Percentiles rank a stretch among this genome's conserved stretches.
Conservation (phyloP, 2,888 invertebrate genomes). For the Argyresthia albistria region DNA sequence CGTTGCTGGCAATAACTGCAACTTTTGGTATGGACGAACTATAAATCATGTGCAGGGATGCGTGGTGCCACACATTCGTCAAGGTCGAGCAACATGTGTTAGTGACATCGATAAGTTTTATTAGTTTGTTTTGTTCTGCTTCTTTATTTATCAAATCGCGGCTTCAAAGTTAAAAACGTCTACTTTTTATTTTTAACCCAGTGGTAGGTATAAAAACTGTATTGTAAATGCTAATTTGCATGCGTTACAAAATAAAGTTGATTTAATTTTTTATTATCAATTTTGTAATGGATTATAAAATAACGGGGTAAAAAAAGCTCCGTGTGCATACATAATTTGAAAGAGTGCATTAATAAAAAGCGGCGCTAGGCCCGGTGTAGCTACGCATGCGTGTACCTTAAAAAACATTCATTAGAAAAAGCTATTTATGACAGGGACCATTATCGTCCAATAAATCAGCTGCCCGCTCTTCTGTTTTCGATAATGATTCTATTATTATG, state of each 20-base stretch:
- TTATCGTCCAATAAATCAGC: constrained; percentile 73
- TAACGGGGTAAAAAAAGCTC: constrained; percentile 4
- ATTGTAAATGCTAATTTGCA: too few relatives aligned
- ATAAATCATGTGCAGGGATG: constrained; percentile 33
- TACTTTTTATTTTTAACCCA: not conserved
- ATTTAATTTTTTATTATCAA: not conserved
- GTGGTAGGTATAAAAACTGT: not conserved
- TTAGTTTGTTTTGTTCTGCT: constrained; percentile 3
- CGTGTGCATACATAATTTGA: constrained; percentile 45
- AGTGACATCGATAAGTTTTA: constrained; percentile 26
- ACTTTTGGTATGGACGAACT: constrained; percentile 10
- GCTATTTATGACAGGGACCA: constrained; percentile 70
- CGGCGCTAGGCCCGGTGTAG: constrained; percentile 42
- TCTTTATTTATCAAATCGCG: not conserved
- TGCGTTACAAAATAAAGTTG: too few relatives aligned
- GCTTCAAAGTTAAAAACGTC: not conserved
- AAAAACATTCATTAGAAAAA: constrained; percentile 64
- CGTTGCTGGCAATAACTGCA: not conserved
- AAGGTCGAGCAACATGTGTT: constrained; percentile 51
- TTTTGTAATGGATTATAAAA: not conserved
- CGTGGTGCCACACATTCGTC: constrained; percentile 35
- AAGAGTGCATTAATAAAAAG: constrained; percentile 49
- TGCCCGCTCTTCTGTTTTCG: constrained; percentile 72
- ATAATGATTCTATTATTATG: constrained; percentile 74
- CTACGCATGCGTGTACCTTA: constrained; percentile 28